Percentiles rank a stretch among this genome's conserved stretches.
These are phyloP conservation scores for Meteorus colon DNA, from an alignment of 2,888 invertebrate genomes.

Conservation along the genomic window DNA sequence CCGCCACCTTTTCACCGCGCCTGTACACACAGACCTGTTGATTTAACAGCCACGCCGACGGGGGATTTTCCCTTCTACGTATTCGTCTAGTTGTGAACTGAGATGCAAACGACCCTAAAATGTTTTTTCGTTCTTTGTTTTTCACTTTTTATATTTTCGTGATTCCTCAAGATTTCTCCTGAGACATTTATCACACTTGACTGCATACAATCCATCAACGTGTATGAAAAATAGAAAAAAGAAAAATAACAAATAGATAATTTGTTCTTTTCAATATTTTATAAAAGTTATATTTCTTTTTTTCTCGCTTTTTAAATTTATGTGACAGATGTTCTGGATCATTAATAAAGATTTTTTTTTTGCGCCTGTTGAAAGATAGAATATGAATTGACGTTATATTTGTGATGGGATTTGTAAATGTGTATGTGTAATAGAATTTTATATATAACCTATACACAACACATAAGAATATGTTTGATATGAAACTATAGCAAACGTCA, in stretches of 20 bases:
- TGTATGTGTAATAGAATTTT: background rate
- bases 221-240: background rate
- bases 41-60: constrained; percentile 42
- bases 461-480: background rate
- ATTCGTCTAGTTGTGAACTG: constrained; percentile 15
- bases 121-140: constrained; percentile 3
- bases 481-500: constrained; percentile 35
- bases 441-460: background rate
- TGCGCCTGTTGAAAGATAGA: background rate
- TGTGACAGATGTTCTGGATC: background rate
- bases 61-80: constrained; percentile 17
- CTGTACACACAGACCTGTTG: constrained; percentile 51
- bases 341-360: constrained; percentile 13
- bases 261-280: background rate
- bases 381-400: background rate
- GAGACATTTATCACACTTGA: constrained; percentile 1
- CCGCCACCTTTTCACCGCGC: constrained; percentile 40
- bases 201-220: constrained; percentile 7
- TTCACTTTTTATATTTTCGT: background rate
- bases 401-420: background rate
- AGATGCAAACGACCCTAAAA: constrained; percentile 11
- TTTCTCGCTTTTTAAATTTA: background rate
- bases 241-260: background rate
- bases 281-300: background rate
- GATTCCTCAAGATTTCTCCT: background rate